Evolutionary conservation across 2,888 invertebrate species (phyloP), one percentile per base, ranked within the genome.

Genomic region (Pterostichus madidus): DNA sequence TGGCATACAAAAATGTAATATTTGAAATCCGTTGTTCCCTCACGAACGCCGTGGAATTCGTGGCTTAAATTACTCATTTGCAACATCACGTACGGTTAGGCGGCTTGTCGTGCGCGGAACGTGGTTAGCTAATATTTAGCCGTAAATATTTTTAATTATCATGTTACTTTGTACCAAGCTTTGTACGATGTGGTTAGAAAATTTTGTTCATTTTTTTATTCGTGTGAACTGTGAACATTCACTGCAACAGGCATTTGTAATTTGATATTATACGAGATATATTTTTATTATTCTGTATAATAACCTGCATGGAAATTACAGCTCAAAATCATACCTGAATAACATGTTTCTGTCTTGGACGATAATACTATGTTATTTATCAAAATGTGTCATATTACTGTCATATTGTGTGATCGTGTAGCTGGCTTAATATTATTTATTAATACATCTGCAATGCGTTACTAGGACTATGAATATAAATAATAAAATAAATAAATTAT

Each of bases 91-190:
- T 49, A 7, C 39, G 39, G 5, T 39, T 39, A 39, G 39, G 39
- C 39, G 0, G 39, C 13, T 11, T 52, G 52, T 52, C 52, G 52
- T 10, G 13, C 13, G 52, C 5, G 24, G 15, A 56, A 17, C 8
- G 7, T 56, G 15, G 56, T 56, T 11, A 56, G 56, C 15, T 56
- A 56, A 56, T 56, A 56, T 52, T 56, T 17, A 56, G 8, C 17
- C 56, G 24, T 56, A 17, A 56, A 56, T 56, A 56, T 17, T 56
- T 56, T 56, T 17, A 15, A 56, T 56, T 56, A 56, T 56, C 8
- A 15, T 17, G 56, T 56, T 56, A 56, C 17, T 56, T 56, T 56
- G 24, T 56, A 17, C 56, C 2, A 5, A 6, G 56, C 17, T 56
- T 56, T 56, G 24, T 56, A 17, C 56, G 56, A 17, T 17, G 56